phyloP scores from a whole-genome alignment of 2,113 vertebrate species.

The Lepisosteus osseus region DNA sequence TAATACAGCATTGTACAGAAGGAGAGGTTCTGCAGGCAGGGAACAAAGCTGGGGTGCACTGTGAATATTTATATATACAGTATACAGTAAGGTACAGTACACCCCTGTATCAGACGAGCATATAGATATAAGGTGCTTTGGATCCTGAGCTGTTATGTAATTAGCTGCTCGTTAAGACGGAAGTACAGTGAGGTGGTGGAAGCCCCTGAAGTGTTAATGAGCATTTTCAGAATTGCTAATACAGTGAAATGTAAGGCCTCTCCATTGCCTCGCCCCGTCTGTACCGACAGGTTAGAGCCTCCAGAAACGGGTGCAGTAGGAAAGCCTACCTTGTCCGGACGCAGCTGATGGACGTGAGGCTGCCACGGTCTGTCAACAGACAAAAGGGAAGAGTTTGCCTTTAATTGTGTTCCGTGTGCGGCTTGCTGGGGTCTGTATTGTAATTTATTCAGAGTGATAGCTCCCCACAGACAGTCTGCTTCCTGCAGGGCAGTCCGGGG shows the following conservation, averaged over 20 bases:
- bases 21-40: too few relatives aligned
- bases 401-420: constrained; percentile 28
- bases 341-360: background rate
- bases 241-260: too few relatives aligned
- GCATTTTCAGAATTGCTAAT: constrained; percentile 30
- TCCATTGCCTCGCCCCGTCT: too few relatives aligned
- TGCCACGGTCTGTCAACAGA: constrained; percentile 15
- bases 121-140: constrained; percentile 28
- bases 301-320: background rate
- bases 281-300: too few relatives aligned
- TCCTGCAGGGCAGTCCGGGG: constrained; percentile 53
- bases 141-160: constrained; percentile 58
- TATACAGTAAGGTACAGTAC: constrained; percentile 42
- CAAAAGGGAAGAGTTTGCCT: constrained; percentile 6
- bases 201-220: constrained; percentile 63
- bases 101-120: too few relatives aligned
- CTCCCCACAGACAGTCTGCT: constrained; percentile 64
- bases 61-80: constrained; percentile 8
- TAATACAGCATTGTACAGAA: too few relatives aligned
- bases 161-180: constrained; percentile 56
- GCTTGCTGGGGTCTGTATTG: constrained; percentile 35
- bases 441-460: constrained; percentile 48
- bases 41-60: too few relatives aligned
- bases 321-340: constrained; percentile 1
- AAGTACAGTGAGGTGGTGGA: constrained; percentile 55